Conservation (phyloP, 2,888 invertebrate genomes). For the Dinocampus coccinellae region DNA sequence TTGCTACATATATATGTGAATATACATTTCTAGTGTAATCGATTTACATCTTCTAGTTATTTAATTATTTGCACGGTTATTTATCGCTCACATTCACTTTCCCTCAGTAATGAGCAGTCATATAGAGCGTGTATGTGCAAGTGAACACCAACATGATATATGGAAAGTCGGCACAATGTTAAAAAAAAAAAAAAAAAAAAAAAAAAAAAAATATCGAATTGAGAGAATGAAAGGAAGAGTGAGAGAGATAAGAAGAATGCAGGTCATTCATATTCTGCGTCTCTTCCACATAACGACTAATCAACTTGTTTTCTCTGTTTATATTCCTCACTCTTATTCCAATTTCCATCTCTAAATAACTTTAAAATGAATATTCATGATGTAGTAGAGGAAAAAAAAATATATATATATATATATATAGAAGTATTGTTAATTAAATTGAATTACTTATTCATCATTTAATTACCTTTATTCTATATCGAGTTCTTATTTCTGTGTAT, state of each 20-base stretch:
- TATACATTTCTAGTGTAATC: constrained; percentile 11
- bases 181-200: not conserved
- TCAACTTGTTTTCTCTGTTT: not conserved
- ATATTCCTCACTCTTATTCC: not conserved
- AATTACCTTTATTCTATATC: constrained; percentile 78
- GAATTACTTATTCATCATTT: too few relatives aligned
- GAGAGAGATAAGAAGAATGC: not conserved
- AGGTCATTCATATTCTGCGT: not conserved
- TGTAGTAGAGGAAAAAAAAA: too few relatives aligned
- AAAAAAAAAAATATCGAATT: too few relatives aligned
- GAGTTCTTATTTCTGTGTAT: constrained; percentile 78
- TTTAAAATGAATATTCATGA: not conserved
- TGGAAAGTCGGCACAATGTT: not conserved
- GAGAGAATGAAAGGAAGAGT: not conserved
- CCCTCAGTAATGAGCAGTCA: constrained; percentile 54
- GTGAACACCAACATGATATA: not conserved
- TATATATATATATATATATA: too few relatives aligned
- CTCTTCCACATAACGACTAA: not conserved
- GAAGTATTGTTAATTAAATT: too few relatives aligned
- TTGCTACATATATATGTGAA: not conserved
- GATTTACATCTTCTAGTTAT: constrained; percentile 46
- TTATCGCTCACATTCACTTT: constrained; percentile 50
- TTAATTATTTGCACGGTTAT: constrained; percentile 54
- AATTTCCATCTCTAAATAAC: not conserved
- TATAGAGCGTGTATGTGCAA: not conserved